phyloP scores from a whole-genome alignment of 2,113 vertebrate genomes.

The Salvator merianae region DNA sequence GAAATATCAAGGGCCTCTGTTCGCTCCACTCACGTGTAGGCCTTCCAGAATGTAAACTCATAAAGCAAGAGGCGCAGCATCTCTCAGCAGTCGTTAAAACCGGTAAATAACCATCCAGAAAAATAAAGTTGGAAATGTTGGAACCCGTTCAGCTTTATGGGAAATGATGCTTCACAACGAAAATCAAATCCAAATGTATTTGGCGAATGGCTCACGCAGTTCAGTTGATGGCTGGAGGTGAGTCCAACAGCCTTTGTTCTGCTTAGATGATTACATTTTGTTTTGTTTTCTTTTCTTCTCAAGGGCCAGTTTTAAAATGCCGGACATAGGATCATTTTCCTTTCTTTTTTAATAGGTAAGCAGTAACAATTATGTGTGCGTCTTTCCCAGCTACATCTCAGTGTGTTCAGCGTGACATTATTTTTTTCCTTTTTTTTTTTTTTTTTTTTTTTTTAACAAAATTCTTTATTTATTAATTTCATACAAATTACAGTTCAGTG shows the following conservation, averaged over 20 bases:
- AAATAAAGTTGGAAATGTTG: slow-evolving; percentile 35
- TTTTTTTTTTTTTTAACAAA: too few species aligned
- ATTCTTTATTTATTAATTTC: too few species aligned
- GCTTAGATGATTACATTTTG: background rate
- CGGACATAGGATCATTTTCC: too few species aligned
- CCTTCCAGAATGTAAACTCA: slow-evolving; percentile 6
- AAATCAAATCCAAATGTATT: slow-evolving; percentile 50
- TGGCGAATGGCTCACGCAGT: background rate
- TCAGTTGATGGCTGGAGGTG: background rate
- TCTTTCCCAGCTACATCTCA: too few species aligned
- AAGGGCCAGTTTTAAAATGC: background rate
- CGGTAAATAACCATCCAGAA: slow-evolving; percentile 15
- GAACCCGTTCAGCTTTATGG: slow-evolving; percentile 10
- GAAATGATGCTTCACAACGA: slow-evolving; percentile 29
- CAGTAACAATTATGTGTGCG: background rate
- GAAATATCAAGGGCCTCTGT: background rate
- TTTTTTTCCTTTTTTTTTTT: too few species aligned
- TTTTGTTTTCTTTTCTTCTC: background rate
- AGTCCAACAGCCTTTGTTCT: rapidly evolving
- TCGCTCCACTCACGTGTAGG: background rate
- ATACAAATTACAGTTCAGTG: too few species aligned
- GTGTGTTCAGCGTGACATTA: background rate
- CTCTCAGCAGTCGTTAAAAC: slow-evolving; percentile 28
- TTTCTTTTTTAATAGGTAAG: background rate
- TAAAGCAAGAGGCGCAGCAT: slow-evolving; percentile 35